Evolutionary conservation across 2,888 invertebrate species (phyloP), one percentile per base, ranked within the genome.

Genomic region (Dicyrtomina minuta): DNA sequence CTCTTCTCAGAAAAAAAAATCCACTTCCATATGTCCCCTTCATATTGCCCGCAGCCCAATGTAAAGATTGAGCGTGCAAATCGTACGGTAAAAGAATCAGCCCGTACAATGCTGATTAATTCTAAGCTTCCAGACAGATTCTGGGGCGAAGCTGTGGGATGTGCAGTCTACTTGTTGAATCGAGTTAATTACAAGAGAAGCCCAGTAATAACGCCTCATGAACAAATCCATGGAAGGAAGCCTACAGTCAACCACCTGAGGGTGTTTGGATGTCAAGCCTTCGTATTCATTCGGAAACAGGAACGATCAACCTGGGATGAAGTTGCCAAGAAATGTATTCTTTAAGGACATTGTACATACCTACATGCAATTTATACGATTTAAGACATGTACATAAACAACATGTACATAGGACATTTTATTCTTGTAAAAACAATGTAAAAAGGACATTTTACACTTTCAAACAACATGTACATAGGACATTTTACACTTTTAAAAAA

Each of bases 121-220:
- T 73, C 73, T 27, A 67, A 76, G 39, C 44, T 80, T 22, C 79
- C 79, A 0, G 70, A 74, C 24, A 60, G 69, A 17, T 71, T 81
- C 22, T 82, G 81, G 81, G 80, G 79, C 5, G 80, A 82, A 74
- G 81, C 80, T 15, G 79, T 80, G 2, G 78, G 77, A 41, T 80
- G 80, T 13, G 79, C 80, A 3, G 79, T 79, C 2, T 81, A 80
- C 70, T 27, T 80, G 5, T 65, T 79, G 22, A 81, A 81, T 70
- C 10, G 72, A 33, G 6, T 62, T 2, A 20, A 70, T 5, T 33
- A 62, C 17, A 66, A 41, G 12, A 55, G 62, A 17, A 59, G 55
- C 44, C 59, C 26, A 59, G 79, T 67, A 72, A 66, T 53, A 24
- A 77, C 77, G 0, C 72, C 78, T 8, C 78, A 68, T 66, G 77